Evolutionary conservation across 2,888 invertebrate species (phyloP).

Genomic region (Pterobdella sp.): DNA sequence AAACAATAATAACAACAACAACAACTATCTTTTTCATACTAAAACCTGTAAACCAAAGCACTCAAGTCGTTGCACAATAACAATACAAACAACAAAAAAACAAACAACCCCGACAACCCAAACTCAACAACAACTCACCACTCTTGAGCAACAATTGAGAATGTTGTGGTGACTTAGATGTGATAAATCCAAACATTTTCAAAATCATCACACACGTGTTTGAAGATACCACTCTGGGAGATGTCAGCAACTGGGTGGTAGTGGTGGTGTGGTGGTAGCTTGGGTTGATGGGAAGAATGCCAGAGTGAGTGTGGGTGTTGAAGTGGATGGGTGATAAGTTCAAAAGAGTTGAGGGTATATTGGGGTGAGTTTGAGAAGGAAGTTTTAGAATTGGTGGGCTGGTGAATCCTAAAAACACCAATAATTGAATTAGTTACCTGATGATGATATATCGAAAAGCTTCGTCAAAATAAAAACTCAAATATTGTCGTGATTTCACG

Average conservation of each 20-base stretch:
- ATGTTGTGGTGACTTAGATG: slow-evolving; percentile 83
- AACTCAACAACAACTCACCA: slow-evolving; percentile 51
- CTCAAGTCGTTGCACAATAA: too few relatives aligned
- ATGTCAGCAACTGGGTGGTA: slow-evolving; percentile 68
- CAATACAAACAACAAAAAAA: background rate
- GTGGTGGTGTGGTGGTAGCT: background rate
- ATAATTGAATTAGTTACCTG: too few relatives aligned
- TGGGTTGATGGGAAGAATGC: too few relatives aligned
- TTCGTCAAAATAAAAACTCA: too few relatives aligned
- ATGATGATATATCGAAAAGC: too few relatives aligned
- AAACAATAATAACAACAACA: background rate
- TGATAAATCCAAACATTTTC: slow-evolving; percentile 90
- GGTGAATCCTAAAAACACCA: too few relatives aligned
- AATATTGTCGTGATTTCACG: too few relatives aligned
- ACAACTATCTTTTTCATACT: too few relatives aligned
- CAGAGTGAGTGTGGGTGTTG: background rate
- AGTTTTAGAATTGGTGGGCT: too few relatives aligned
- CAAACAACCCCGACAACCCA: background rate
- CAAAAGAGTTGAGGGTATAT: background rate
- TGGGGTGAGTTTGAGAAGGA: background rate
- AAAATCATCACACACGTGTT: slow-evolving; percentile 91
- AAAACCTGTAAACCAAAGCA: too few relatives aligned
- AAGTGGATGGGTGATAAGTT: background rate
- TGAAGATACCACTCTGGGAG: slow-evolving; percentile 85
- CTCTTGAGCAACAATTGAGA: slow-evolving; percentile 83